Conservation (phyloP, 2,113 vertebrate genomes). For the Machaerirhynchus nigripectus region DNA sequence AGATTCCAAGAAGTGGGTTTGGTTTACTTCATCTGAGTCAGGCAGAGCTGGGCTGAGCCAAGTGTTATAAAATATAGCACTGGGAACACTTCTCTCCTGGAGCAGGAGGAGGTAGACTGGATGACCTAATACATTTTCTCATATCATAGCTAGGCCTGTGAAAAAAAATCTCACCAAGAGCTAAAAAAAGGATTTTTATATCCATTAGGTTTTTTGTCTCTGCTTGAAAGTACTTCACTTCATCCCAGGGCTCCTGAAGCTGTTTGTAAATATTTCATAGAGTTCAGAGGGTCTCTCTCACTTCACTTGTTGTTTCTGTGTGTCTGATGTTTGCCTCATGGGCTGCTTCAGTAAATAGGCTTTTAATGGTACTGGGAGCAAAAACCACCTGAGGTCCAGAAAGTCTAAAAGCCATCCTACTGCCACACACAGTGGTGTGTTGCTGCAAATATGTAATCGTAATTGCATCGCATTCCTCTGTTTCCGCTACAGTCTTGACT, state of each 20-base stretch:
- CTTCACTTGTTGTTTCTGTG: background rate
- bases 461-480: background rate
- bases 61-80: background rate
- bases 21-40: background rate
- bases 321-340: background rate
- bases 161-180: slow-evolving; percentile 24
- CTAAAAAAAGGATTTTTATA: background rate
- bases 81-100: background rate
- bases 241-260: background rate
- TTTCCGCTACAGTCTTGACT: background rate
- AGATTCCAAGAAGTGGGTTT: background rate
- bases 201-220: slow-evolving; percentile 26
- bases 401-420: background rate
- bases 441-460: rapidly evolving
- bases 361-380: background rate
- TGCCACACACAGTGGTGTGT: background rate
- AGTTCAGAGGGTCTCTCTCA: slow-evolving; percentile 2
- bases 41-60: background rate
- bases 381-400: background rate
- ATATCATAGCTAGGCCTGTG: background rate
- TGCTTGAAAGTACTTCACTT: slow-evolving; percentile 23
- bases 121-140: background rate
- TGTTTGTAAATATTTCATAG: slow-evolving; percentile 48
- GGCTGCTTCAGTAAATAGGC: background rate
- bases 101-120: background rate